Evolutionary conservation across 2,888 invertebrate species (phyloP).

Genomic region (Nysson spinosus): DNA sequence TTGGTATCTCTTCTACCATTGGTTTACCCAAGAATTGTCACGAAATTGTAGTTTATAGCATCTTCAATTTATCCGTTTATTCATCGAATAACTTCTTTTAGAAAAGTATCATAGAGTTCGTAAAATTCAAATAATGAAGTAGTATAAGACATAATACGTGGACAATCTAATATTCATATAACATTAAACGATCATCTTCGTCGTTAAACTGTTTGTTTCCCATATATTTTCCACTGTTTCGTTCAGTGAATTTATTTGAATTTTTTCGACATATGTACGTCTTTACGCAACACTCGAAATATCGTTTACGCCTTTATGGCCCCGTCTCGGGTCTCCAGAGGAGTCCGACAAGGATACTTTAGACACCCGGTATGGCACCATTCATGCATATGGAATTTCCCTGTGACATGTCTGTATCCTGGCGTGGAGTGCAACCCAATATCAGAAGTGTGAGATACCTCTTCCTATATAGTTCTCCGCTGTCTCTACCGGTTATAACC

Average conservation of each 20-base stretch:
- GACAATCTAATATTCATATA: no score
- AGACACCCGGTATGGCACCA: conserved; percentile 35
- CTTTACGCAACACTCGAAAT: conserved; percentile 8
- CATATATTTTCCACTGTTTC: no score
- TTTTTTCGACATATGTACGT: not conserved
- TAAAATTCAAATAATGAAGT: no score
- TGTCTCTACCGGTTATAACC: conserved; percentile 47
- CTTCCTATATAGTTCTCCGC: conserved; percentile 41
- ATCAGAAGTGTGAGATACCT: conserved; percentile 60
- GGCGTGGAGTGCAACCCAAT: conserved; percentile 41
- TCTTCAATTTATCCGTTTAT: not conserved
- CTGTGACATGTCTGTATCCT: conserved; percentile 64
- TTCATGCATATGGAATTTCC: conserved; percentile 70
- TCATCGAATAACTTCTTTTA: not conserved
- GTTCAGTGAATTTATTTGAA: no score
- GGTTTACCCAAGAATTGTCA: no score
- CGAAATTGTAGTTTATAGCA: not conserved
- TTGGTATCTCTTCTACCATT: not conserved
- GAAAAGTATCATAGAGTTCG: no score
- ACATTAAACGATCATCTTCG: no score
- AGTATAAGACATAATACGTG: no score
- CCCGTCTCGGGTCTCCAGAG: conserved; percentile 5
- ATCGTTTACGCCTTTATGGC: conserved; percentile 26
- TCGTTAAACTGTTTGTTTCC: no score
- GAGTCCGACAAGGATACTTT: conserved; percentile 38